Evolutionary conservation across 2,113 vertebrate genomes (phyloP), one percentile per base, ranked within the genome.

Genomic region (Copsychus sechellarum): DNA sequence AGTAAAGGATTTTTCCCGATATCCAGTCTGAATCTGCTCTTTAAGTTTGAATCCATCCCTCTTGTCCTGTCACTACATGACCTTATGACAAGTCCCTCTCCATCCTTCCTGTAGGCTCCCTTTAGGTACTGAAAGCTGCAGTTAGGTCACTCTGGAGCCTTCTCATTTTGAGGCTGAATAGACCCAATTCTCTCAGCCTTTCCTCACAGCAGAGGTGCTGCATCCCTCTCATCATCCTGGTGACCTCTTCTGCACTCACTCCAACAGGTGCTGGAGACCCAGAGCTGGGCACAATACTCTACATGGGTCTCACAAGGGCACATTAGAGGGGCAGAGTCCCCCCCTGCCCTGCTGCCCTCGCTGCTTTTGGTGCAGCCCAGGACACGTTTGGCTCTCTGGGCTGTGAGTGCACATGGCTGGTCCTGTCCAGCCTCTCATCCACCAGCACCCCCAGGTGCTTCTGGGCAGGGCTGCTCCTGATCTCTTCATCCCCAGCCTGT

Each of bases 381-480:
- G 18, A 2, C n/a, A 38, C 2, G 0, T 33, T 53, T 69, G 38
- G 7, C 19, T 67, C 2, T 81, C 40, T 53, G 61, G 38, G 45
- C n/a, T 40, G 20, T 8, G 25, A 25, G 11, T 60, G 21, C 40
- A 0, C 28, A 22, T 29, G 3, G 19, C 53, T 0, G 0, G 0
- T 45, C n/a, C 45, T 5, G 5, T 67, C 28, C 36, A 65, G 36
- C 31, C 76, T 42, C 29, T 64, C 76, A 23, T 0, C 33, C 36
- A 9, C 4, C 51, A 38, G 23, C 36, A 17, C 5, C 23, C 12
- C 7, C 60, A 45, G 8, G 23, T 14, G 28, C 24, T 24, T 45
- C 53, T 53, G 19, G 17, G 13, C 45, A 67, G 28, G 20, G 45
- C 38, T 74, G 60, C 15, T 45, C 53, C 3, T 0, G 0, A n/a